Percentiles rank a stretch among this genome's conserved stretches.
Evolutionary conservation across 2,797 vertebrate species (phyloP).

Genomic region (Platyrinchus mystaceus): DNA sequence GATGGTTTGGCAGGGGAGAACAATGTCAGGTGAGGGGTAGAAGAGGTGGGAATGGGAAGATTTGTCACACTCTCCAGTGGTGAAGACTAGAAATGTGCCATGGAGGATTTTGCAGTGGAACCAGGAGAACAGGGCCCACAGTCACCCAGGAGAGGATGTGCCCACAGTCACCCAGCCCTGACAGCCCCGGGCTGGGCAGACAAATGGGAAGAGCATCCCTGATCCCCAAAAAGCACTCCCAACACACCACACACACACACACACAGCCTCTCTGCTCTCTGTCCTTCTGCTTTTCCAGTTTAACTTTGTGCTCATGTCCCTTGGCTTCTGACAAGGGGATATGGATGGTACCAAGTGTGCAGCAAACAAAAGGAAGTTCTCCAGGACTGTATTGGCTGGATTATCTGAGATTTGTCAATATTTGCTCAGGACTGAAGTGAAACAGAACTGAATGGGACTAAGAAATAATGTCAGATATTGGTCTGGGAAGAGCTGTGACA

Average conservation of each 20-base stretch:
- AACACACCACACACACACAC: fast-evolving
- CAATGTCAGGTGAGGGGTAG: background rate
- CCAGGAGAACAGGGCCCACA: background rate
- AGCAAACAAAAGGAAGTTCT: background rate
- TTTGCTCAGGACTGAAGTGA: constrained; percentile 11
- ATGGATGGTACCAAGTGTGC: fast-evolving
- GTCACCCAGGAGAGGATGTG: background rate
- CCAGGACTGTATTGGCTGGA: fast-evolving
- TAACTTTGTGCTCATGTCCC: background rate
- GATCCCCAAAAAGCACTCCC: background rate
- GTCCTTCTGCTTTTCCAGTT: fast-evolving
- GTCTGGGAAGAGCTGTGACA: background rate
- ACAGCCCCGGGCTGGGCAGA: background rate
- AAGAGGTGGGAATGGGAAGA: background rate
- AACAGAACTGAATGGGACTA: background rate
- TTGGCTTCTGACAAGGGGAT: background rate
- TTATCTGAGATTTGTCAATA: background rate
- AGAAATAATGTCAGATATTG: background rate
- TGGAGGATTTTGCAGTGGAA: background rate
- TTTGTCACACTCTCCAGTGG: background rate
- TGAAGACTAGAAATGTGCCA: background rate
- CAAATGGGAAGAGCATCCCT: background rate
- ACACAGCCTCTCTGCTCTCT: background rate
- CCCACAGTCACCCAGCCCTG: background rate
- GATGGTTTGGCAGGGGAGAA: background rate